These are phyloP conservation scores for Pangasius mekongensis DNA, from an alignment of 2,797 vertebrate genomes.

Conservation along the genomic window DNA sequence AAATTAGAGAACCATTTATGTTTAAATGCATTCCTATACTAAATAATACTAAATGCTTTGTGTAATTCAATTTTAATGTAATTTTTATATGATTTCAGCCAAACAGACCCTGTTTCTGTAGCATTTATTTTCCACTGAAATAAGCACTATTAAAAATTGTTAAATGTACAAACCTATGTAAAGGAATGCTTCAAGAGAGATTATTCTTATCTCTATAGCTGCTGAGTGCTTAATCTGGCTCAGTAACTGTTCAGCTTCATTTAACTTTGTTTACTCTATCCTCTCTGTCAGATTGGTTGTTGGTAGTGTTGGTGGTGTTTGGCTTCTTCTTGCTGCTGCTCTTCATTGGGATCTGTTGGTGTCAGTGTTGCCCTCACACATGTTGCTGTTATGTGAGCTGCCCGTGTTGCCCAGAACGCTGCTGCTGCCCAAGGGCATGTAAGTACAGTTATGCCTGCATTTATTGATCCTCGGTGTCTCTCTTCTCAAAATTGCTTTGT, in stretches of 20 bases:
- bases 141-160: neutral
- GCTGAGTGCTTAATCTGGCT: neutral
- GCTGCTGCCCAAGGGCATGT: conserved; percentile 90
- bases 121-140: neutral
- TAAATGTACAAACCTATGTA: neutral
- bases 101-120: neutral
- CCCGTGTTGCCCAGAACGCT: conserved; percentile 88
- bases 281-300: conserved; percentile 82
- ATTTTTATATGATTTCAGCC: neutral
- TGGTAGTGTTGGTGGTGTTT: conserved; percentile 84
- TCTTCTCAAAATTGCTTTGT: neutral
- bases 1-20: neutral
- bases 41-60: neutral
- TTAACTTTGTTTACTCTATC: neutral
- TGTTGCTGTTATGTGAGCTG: conserved; percentile 92
- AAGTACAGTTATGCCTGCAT: conserved; percentile 62
- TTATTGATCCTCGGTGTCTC: too few relatives aligned
- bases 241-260: neutral
- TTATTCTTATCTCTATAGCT: neutral
- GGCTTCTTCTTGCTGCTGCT: conserved; percentile 80
- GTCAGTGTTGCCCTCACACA: conserved; percentile 92
- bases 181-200: neutral
- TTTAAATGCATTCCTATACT: neutral
- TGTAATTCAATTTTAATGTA: neutral
- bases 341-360: conserved; percentile 89